Base-by-base conservation (phyloP, 1,140 invertebrate genomes). In the Zaprionus vittiger region DNA sequence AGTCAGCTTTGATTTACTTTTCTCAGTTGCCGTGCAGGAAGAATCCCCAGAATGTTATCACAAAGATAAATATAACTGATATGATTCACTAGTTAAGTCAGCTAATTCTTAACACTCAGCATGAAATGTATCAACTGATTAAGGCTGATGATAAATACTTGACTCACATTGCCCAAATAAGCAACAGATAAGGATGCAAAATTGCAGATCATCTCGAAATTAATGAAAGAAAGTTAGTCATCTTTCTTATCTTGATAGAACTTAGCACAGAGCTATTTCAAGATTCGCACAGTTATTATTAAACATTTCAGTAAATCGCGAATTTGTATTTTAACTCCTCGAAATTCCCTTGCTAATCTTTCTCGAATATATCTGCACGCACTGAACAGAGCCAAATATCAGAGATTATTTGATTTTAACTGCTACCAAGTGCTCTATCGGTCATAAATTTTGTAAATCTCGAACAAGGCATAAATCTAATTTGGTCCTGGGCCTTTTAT, bases 401-500 rank as follows among this genome's bases (percentile, higher is more conserved):
- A 2, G 20, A 14, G 12, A 52, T 24, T 20, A 59, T 67, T 59
- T 34, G 41, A 72, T 72, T 79, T 79, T 75, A 76, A 75, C 80
- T 79, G 56, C 34, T 3, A 17, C 63, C 63, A 63, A 66, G 41
- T 55, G 34, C 65, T 52, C 17, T 20, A n/a, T 55, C 34, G 34
- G 37, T 17, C 44, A 37, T 77, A 56, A 77, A 77, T 62, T 24
- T 66, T 56, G 66, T 77, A 79, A 87, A 87, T 83, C 64, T 79
- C 38, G 20, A 52, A 70, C 69, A 82, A 73, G 54, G 57, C 81
- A 87, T 83, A 81, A 87, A 87, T 87, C 83, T 83, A 87, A 87
- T 89, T 87, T 86, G 83, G 54, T 68, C 59, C 66, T 84, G 65
- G 67, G n/a, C 64, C 56, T 78, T 87, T 87, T 89, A 81, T 79